A percentile compares a stretch with the other conserved stretches of the same genome.
These are phyloP conservation scores for Drosophila sproati DNA, from an alignment of 1,140 invertebrate species.

Conservation along the genomic window DNA sequence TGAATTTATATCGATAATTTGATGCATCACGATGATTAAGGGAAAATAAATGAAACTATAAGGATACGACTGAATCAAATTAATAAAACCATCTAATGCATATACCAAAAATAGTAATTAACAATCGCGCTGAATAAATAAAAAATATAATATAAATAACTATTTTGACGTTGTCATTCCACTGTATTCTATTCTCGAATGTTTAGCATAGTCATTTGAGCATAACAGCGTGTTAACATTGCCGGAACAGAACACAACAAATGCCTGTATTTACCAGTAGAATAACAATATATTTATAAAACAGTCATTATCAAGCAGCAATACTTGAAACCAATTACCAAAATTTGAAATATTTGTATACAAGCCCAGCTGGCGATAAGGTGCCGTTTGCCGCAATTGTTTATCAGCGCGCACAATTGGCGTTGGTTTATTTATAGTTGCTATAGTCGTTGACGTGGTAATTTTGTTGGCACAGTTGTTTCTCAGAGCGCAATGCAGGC, in stretches of 20 bases:
- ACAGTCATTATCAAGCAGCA: not conserved
- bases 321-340: not conserved
- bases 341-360: not conserved
- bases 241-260: not conserved
- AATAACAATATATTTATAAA: not conserved
- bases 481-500: slow-evolving; percentile 12
- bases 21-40: not conserved
- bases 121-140: not conserved
- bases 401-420: slow-evolving; percentile 15
- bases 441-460: slow-evolving; percentile 58
- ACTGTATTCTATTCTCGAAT: not conserved
- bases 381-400: not conserved
- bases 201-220: slow-evolving; percentile 9
- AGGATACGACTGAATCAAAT: not conserved
- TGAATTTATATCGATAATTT: not conserved
- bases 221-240: slow-evolving; percentile 3
- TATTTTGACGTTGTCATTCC: not conserved
- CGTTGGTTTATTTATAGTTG: slow-evolving; percentile 43
- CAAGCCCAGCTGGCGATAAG: not conserved
- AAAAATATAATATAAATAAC: not conserved
- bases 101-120: not conserved
- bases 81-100: not conserved
- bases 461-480: not conserved
- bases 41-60: not conserved
- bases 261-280: not conserved